Evolutionary conservation across 2,113 vertebrate species (phyloP), one percentile per base, ranked within the genome.

Genomic region (Ochotona princeps): DNA sequence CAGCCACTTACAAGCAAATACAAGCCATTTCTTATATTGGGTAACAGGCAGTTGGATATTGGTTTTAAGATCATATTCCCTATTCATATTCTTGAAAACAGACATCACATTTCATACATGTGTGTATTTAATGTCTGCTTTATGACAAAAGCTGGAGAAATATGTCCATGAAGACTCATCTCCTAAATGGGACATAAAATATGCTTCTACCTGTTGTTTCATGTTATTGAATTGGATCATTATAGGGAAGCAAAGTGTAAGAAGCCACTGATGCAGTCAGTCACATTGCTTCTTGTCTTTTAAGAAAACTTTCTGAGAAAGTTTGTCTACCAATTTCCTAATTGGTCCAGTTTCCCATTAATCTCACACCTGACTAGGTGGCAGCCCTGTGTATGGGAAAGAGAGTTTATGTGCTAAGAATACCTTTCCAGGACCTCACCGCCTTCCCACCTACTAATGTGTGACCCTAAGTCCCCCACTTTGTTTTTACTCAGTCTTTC

Each of bases 101-200:
- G 67, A 72, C 65, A 60, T 88, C 21, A 38, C 91, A 94, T 94
- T 95, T 93, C 23, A 88, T 93, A 61, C 11, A 60, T 76, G 94
- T 72, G 61, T 13, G 26, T 49, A 76, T 44, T 12, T 76, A 87
- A n/a, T 81, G 93, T 92, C n/a, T 91, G 23, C 35, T 83, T 78
- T 5, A 81, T 69, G 67, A 72, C 57, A 66, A 67, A 92, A 80
- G 21, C 72, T 92, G 86, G 38, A 86, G 69, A 79, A 80, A 83
- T 80, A 80, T 38, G 7, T 70, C 73, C 65, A 8, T 30, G 72
- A 92, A 87, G 30, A 54, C 54, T 89, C 65, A 66, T 87, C 26
- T 70, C 38, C 84, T 81, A 66, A 49, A 70, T 76, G 78, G 83
- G 87, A 65, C 69, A 47, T 44, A 15, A 89, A 66, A 76, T 78